Evolutionary conservation across 2,797 vertebrate species (phyloP), one percentile per base, ranked within the genome.

Genomic region (Sebastes minor): DNA sequence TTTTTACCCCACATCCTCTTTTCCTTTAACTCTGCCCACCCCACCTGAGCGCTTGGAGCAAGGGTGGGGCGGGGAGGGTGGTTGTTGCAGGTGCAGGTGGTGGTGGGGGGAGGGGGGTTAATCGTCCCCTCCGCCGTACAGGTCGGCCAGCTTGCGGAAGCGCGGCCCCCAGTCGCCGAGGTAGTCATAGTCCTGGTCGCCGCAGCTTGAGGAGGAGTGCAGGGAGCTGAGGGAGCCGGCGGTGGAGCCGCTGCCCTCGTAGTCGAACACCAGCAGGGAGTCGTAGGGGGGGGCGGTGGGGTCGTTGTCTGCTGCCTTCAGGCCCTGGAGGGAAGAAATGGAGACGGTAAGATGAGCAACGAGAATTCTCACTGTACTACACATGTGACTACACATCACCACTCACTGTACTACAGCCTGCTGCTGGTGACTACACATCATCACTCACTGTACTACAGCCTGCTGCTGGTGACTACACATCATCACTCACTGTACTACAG

Each of bases 101-200:
- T 35, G 35, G 59, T 5, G 14, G 18, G 32, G 16, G 16, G 1
- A 4, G 42, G 30, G 38, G 33, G 7, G 23, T 85, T 95, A 98
- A 95, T 99, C 97, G 23, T 98, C 97, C 42, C 97, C 97, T 83
- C 98, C 98, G 8, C 98, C 98, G 0, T 99, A 99, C 95, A 99
- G 97, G 92, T 99, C 98, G 7, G 98, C 98, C 33, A 99, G 96
- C 92, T 99, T 99, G 95, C 97, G 97, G 95, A 99, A 99, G 66
- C 97, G 97, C 0, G 98, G 98, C 42, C 98, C 98, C 98, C 98
- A 99, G 92, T 99, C 97, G 42, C 98, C 97, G 90, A 99, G 97
- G 96, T 99, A 99, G 95, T 99, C 97, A 90, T 99, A 99, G 95
- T 99, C 98, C 96, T 99, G 98, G 92, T 99, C 98, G 2, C 97